phyloP scores from a whole-genome alignment of 2,888 invertebrate species.

The Pristionchus mayeri region DNA sequence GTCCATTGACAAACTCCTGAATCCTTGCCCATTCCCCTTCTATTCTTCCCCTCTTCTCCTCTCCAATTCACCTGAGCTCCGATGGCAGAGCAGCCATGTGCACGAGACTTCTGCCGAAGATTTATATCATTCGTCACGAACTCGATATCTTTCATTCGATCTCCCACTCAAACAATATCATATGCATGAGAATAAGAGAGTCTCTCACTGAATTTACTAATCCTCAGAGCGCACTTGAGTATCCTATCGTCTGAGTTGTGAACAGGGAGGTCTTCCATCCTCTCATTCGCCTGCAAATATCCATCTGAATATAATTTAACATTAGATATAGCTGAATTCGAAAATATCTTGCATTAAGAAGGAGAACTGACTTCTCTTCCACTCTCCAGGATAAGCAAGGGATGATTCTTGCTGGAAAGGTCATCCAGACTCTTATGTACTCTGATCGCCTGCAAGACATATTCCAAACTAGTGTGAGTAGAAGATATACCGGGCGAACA shows the following conservation, averaged over 20 bases:
- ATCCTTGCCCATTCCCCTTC: neutral
- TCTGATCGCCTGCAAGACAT: neutral
- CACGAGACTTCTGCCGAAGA: constrained; percentile 18
- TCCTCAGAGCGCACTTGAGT: constrained; percentile 38
- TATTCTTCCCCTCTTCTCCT: neutral
- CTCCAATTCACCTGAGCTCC: neutral
- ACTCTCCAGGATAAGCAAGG: neutral
- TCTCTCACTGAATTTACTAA: neutral
- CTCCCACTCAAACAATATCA: neutral
- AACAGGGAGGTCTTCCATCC: neutral
- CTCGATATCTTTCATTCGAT: neutral
- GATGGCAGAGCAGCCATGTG: neutral
- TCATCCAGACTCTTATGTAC: constrained; percentile 4
- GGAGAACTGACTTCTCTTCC: neutral
- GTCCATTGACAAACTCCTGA: neutral
- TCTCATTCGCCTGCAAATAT: neutral
- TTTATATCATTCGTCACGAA: constrained; percentile 34
- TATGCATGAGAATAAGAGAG: neutral
- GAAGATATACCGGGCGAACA: neutral
- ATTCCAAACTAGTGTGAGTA: neutral
- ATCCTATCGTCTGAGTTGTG: neutral
- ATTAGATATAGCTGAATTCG: neutral
- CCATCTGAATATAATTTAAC: neutral
- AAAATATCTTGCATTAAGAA: neutral
- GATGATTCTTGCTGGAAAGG: neutral